phyloP scores from a whole-genome alignment of 2,888 invertebrate species.

The Agrotis puta region DNA sequence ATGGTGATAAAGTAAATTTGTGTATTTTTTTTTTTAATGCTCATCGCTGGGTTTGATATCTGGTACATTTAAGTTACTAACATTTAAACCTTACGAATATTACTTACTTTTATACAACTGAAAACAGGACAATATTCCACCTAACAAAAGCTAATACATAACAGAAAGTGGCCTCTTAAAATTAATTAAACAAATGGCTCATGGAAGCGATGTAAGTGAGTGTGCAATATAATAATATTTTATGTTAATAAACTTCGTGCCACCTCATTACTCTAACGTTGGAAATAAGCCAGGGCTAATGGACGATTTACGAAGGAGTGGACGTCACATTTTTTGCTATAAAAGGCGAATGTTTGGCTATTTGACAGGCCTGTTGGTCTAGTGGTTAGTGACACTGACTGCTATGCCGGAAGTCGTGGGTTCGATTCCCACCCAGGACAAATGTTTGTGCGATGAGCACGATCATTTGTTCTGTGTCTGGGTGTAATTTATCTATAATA shows the following conservation, averaged over 20 bases:
- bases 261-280: constrained; percentile 67
- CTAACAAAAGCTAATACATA: constrained; percentile 1
- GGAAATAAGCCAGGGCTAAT: constrained; percentile 62
- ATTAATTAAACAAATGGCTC: constrained; percentile 30
- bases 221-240: constrained; percentile 60
- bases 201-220: constrained; percentile 15
- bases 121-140: not conserved
- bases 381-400: too few relatives aligned
- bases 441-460: too few relatives aligned
- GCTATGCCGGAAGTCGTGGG: too few relatives aligned
- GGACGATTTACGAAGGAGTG: constrained; percentile 54
- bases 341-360: constrained; percentile 1
- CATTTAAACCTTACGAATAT: not conserved
- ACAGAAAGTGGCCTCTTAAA: not conserved
- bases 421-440: too few relatives aligned
- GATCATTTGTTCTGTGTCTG: too few relatives aligned
- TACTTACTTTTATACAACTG: too few relatives aligned
- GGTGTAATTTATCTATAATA: too few relatives aligned
- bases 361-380: too few relatives aligned
- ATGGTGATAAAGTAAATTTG: too few relatives aligned
- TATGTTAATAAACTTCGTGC: constrained; percentile 63
- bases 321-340: constrained; percentile 59
- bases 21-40: too few relatives aligned
- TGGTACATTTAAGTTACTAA: too few relatives aligned
- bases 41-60: too few relatives aligned